These are phyloP conservation scores for Melanostoma mellinum DNA, from an alignment of 2,888 invertebrate genomes.

Conservation along the genomic window DNA sequence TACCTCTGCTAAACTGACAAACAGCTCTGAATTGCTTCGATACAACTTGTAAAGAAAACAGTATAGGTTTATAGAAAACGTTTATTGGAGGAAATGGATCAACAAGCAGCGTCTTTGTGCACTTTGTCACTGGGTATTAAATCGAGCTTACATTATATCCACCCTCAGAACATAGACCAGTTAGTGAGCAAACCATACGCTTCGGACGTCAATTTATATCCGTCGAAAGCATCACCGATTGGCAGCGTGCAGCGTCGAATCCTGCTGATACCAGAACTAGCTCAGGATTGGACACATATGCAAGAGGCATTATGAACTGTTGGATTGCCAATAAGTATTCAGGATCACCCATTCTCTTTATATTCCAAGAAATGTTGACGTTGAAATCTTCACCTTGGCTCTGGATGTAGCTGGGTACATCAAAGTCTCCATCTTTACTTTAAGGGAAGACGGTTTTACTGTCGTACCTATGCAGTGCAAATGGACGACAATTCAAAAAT, in stretches of 20 bases:
- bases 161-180: too few relatives aligned
- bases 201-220: slow-evolving; percentile 93
- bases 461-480: slow-evolving; percentile 97
- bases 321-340: slow-evolving; percentile 95
- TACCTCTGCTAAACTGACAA: slow-evolving; percentile 87
- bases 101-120: slow-evolving; percentile 92
- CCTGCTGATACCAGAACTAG: slow-evolving; percentile 94
- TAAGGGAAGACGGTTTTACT: slow-evolving; percentile 91
- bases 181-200: slow-evolving; percentile 95
- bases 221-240: slow-evolving; percentile 92
- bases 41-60: slow-evolving; percentile 79
- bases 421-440: slow-evolving; percentile 86
- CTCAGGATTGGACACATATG: slow-evolving; percentile 93
- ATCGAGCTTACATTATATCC: slow-evolving; percentile 96
- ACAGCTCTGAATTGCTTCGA: slow-evolving; percentile 87
- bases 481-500: too few relatives aligned
- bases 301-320: slow-evolving; percentile 94
- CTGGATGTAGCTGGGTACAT: too few relatives aligned
- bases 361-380: slow-evolving; percentile 97
- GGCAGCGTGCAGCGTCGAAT: slow-evolving; percentile 97
- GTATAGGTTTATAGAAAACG: slow-evolving; percentile 75
- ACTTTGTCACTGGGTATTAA: slow-evolving; percentile 93
- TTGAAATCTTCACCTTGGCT: slow-evolving; percentile 90
- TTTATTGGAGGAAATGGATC: slow-evolving; percentile 87
- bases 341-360: slow-evolving; percentile 92